Conservation (phyloP, 2,888 invertebrate genomes). For the Drosophila aldrichi region DNA sequence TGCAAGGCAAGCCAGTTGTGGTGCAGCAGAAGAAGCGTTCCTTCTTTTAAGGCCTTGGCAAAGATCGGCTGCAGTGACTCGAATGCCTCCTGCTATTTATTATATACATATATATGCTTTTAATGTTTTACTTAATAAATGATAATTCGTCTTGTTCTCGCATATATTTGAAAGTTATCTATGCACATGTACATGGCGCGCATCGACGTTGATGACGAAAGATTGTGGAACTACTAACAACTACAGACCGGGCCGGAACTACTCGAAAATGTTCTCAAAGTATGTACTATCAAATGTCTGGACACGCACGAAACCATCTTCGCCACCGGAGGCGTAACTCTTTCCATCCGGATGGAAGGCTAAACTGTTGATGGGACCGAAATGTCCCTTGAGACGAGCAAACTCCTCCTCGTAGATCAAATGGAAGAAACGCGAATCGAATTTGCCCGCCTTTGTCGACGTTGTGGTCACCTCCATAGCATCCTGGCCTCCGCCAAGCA, state of each 20-base stretch:
- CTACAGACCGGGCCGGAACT: constrained; percentile 38
- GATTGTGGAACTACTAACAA: constrained; percentile 52
- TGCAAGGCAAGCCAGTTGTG: constrained; percentile 83
- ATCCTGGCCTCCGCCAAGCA: constrained; percentile 99
- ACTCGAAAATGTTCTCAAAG: constrained; percentile 88
- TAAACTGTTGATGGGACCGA: constrained; percentile 99
- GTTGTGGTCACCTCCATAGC: constrained; percentile 99
- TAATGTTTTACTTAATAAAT: constrained; percentile 56
- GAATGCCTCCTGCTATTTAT: constrained; percentile 43
- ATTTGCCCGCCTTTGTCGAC: constrained; percentile 96
- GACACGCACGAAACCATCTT: constrained; percentile 98
- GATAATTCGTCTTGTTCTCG: constrained; percentile 78
- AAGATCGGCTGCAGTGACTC: constrained; percentile 30
- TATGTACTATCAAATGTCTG: constrained; percentile 98
- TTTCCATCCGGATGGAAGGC: constrained; percentile 99
- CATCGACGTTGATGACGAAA: constrained; percentile 18
- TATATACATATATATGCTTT: constrained; percentile 37
- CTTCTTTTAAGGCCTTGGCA: constrained; percentile 64
- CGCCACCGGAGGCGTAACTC: constrained; percentile 98
- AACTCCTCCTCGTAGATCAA: constrained; percentile 98
- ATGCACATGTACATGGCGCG: constrained; percentile 70
- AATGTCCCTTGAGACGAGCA: constrained; percentile 99
- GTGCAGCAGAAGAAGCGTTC: constrained; percentile 79
- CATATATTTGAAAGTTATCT: constrained; percentile 76
- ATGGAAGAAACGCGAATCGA: constrained; percentile 98